A percentile compares a stretch with the other conserved stretches of the same genome.
These are phyloP conservation scores for Agrilus mali DNA, from an alignment of 2,888 invertebrate genomes.

Conservation along the genomic window DNA sequence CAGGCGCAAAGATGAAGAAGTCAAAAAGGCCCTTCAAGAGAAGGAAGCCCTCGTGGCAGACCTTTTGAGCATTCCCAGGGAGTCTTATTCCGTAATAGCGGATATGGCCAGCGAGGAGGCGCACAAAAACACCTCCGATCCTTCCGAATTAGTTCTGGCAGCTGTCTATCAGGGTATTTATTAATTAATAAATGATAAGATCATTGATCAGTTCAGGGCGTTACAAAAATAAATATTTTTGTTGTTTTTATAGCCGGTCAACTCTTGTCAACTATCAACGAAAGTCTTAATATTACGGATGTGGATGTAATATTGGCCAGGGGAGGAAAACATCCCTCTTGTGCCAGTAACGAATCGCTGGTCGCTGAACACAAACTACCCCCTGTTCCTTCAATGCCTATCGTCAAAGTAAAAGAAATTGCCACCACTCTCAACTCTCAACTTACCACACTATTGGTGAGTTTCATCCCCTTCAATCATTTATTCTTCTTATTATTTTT, in stretches of 20 bases:
- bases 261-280: conserved; percentile 42
- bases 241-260: conserved; percentile 35
- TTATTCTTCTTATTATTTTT: too few relatives aligned
- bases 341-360: conserved; percentile 34
- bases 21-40: conserved; percentile 55
- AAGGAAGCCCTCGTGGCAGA: conserved; percentile 65
- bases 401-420: conserved; percentile 47
- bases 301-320: conserved; percentile 40
- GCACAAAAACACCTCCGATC: conserved; percentile 41
- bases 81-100: conserved; percentile 53
- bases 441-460: conserved; percentile 57
- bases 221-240: conserved; percentile 11
- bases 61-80: conserved; percentile 59
- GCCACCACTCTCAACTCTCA: conserved; percentile 50
- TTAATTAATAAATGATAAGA: neutral
- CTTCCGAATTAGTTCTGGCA: conserved; percentile 55
- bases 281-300: conserved; percentile 42
- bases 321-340: conserved; percentile 30
- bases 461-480: too few relatives aligned
- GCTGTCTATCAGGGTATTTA: conserved; percentile 53
- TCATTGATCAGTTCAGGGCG: too few relatives aligned
- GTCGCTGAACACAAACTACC: conserved; percentile 30
- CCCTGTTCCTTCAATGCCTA: conserved; percentile 45
- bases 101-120: conserved; percentile 52
- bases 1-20: conserved; percentile 56